Base-by-base conservation (phyloP, 2,797 vertebrate genomes). In the Mormyrops boulengeri region DNA sequence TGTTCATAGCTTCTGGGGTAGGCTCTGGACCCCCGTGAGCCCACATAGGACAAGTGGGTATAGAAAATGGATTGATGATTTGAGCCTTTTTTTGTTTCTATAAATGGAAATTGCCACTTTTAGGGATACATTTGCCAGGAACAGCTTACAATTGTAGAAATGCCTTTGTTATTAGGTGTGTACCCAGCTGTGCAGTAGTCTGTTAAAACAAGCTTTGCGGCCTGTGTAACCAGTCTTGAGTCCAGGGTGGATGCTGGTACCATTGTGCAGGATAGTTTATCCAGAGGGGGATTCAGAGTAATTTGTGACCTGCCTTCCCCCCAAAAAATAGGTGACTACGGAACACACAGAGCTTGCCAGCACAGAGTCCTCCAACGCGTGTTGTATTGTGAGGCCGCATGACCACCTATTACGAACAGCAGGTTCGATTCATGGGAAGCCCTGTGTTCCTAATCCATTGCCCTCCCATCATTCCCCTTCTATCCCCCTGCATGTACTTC, bases 341-440 rank as follows among this genome's bases (percentile, higher is more conserved):
- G 41, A 82, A 47, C 7, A 82, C 41, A 3, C 17, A 17, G 38
- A 80, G 14, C 38, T 80, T 2, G 12, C 47, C 8, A n/a, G 53
- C 60, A 2, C 3, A 49, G 84, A 62, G 57, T 38, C 47, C 44
- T 84, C 52, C 47, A 66, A 50, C 30, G 22, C 50, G 49, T 86
- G 50, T 55, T 88, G 88, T 44, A 89, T 50, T 88, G 84, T n/a
- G 47, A 87, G 88, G 41, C 87, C 49, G 73, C 11, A 84, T n/a
- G 62, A 86, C 88, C 30, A n/a, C 89, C 50, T 47, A 73, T 47
- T 52, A 44, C 14, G 7, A 30, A 22, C 26, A 34, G 88, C 66
- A 69, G 69, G 47, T 53, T 88, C 1, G 17, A 66, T 69, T 53
- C 2, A 7, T 50, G 62, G 88, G 30, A 50, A 52, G 12, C 34